Percentiles rank a stretch among this genome's conserved stretches.
phyloP scores from a whole-genome alignment of 1,140 invertebrate genomes.

The Ruditapes philippinarum region DNA sequence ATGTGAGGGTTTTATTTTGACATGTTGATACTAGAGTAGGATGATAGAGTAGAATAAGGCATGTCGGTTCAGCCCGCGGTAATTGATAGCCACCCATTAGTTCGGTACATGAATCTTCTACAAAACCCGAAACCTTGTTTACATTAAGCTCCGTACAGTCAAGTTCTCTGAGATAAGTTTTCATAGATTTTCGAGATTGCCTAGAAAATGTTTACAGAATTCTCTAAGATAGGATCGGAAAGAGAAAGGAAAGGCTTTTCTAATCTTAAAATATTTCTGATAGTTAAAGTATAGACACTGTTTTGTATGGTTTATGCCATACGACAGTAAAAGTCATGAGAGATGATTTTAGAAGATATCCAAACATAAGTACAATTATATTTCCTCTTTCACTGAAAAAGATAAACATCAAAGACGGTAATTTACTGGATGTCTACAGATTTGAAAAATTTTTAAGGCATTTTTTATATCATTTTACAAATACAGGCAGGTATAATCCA shows the following conservation, averaged over 20 bases:
- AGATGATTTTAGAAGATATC: too few relatives aligned
- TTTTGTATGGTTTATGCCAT: background rate
- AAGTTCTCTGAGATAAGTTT: background rate
- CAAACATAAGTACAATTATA: too few relatives aligned
- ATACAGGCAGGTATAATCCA: too few relatives aligned
- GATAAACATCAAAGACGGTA: too few relatives aligned
- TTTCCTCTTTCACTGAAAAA: too few relatives aligned
- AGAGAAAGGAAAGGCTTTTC: background rate
- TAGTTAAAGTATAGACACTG: background rate
- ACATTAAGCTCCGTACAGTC: background rate
- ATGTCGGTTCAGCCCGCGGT: background rate
- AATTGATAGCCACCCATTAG: constrained; percentile 10
- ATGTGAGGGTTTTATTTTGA: constrained; percentile 3
- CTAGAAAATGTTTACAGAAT: background rate
- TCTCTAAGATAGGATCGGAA: background rate
- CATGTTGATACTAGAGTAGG: background rate
- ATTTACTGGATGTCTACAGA: too few relatives aligned
- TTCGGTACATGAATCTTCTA: background rate
- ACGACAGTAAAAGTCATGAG: too few relatives aligned
- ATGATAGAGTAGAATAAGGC: background rate
- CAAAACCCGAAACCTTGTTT: background rate
- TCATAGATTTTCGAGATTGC: constrained; percentile 4
- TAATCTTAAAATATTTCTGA: background rate
- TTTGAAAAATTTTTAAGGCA: too few relatives aligned
- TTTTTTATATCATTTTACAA: too few relatives aligned